Percentiles rank a stretch among this genome's conserved stretches.
These are phyloP conservation scores for Ammodytes dubius DNA, from an alignment of 2,113 vertebrate species.

Conservation along the genomic window DNA sequence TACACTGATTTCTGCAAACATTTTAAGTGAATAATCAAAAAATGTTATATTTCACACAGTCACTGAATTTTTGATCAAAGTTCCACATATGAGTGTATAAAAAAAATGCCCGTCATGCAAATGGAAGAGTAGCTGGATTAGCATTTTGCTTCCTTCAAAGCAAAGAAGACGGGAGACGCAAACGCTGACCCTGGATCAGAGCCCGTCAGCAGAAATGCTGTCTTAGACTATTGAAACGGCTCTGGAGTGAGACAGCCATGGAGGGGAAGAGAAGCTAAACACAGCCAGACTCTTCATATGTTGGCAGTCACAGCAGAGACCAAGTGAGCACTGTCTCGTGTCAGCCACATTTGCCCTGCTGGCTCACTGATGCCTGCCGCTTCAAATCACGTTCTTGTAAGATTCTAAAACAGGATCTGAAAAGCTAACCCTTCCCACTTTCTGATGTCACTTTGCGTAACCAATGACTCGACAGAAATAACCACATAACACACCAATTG, in stretches of 20 bases:
- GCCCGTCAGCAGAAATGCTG: conserved; percentile 46
- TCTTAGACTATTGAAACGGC: conserved; percentile 54
- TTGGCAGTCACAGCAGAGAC: conserved; percentile 53
- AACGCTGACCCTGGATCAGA: conserved; percentile 56
- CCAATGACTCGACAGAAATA: not conserved
- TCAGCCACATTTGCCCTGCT: conserved; percentile 27
- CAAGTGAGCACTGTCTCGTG: conserved; percentile 34
- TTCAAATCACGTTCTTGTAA: accelerated
- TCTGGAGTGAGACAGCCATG: conserved; percentile 25
- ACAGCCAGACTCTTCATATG: conserved; percentile 41
- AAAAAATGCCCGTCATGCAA: not conserved
- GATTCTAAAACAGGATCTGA: not conserved
- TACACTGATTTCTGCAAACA: not conserved
- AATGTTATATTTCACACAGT: not conserved
- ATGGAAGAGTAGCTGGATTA: conserved; percentile 20
- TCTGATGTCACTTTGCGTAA: not conserved
- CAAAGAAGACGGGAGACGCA: conserved; percentile 38
- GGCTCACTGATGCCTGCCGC: conserved; percentile 33
- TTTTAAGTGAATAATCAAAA: not conserved
- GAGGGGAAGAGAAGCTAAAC: conserved; percentile 39
- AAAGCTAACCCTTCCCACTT: not conserved
- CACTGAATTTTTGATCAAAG: not conserved
- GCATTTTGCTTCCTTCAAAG: conserved; percentile 18
- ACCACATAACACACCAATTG: not conserved
- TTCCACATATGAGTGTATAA: not conserved